These are phyloP conservation scores for Amblyjoppa proteus DNA, from an alignment of 2,888 invertebrate species.

Conservation along the genomic window DNA sequence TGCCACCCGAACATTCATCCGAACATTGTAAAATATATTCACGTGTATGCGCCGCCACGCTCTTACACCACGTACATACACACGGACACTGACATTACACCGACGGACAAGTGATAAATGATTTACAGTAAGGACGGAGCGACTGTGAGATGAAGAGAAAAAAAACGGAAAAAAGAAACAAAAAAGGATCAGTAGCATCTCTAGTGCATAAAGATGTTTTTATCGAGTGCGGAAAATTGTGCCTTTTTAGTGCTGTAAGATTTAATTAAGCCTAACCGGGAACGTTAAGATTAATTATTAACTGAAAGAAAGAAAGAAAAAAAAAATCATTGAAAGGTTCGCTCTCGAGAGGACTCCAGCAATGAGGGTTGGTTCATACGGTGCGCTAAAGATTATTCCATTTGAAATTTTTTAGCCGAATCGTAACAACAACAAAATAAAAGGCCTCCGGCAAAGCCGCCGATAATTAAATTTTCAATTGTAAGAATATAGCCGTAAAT, in stretches of 20 bases:
- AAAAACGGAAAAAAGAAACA: constrained; percentile 10
- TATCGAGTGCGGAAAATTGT: constrained; percentile 83
- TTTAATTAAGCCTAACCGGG: constrained; percentile 83
- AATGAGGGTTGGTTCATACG: constrained; percentile 27
- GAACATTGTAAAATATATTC: constrained; percentile 71
- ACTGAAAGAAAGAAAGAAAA: constrained; percentile 56
- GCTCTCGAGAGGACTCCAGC: constrained; percentile 72
- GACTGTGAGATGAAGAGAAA: constrained; percentile 33
- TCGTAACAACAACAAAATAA: constrained; percentile 1
- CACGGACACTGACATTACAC: constrained; percentile 44
- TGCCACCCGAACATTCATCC: constrained; percentile 62
- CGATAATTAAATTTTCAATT: constrained; percentile 42
- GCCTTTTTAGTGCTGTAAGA: constrained; percentile 85
- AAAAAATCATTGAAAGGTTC: constrained; percentile 66
- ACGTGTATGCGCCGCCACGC: constrained; percentile 43
- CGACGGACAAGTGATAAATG: constrained; percentile 54
- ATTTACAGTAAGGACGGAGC: constrained; percentile 50
- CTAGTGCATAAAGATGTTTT: constrained; percentile 76
- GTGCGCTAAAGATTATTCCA: constrained; percentile 48
- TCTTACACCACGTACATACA: constrained; percentile 14
- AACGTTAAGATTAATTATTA: constrained; percentile 73
- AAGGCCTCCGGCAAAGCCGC: constrained; percentile 28
- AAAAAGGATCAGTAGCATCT: constrained; percentile 53
- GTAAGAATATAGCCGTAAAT: constrained; percentile 62
- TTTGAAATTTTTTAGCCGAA: constrained; percentile 35